Evolutionary conservation across 1,140 invertebrate genomes (phyloP).

Genomic region (Macrostomum lignano): DNA sequence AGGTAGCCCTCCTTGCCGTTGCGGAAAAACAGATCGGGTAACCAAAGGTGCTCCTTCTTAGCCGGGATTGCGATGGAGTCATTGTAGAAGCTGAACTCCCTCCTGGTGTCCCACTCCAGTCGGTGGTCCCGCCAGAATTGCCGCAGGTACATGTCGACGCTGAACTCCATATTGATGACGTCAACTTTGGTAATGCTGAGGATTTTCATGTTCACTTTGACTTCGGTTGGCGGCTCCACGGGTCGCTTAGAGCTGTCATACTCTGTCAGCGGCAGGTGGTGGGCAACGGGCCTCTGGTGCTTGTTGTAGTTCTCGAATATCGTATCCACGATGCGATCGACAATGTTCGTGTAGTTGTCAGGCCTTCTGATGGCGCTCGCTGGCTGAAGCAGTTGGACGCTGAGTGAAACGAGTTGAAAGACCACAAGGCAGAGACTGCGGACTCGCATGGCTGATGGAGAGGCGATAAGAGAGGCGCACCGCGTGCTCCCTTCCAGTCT

Average conservation of each 20-base stretch:
- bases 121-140: slow-evolving; percentile 48
- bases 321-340: neutral
- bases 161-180: slow-evolving; percentile 19
- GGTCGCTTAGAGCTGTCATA: no score
- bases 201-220: slow-evolving; percentile 2
- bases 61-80: neutral
- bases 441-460: no score
- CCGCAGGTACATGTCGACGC: slow-evolving; percentile 51
- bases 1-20: slow-evolving; percentile 35
- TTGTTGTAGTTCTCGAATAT: slow-evolving; percentile 1
- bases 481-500: no score
- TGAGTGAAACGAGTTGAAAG: no score
- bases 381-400: no score
- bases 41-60: slow-evolving; percentile 32
- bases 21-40: slow-evolving; percentile 39
- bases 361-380: no score
- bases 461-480: no score
- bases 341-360: no score
- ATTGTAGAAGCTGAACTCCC: neutral
- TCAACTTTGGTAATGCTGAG: slow-evolving; percentile 6
- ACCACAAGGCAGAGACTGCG: no score
- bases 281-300: neutral
- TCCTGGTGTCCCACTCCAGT: slow-evolving; percentile 28
- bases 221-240: neutral
- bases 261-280: no score